Evolutionary conservation across 1,140 invertebrate species (phyloP).

Genomic region (Hyphantria cunea): DNA sequence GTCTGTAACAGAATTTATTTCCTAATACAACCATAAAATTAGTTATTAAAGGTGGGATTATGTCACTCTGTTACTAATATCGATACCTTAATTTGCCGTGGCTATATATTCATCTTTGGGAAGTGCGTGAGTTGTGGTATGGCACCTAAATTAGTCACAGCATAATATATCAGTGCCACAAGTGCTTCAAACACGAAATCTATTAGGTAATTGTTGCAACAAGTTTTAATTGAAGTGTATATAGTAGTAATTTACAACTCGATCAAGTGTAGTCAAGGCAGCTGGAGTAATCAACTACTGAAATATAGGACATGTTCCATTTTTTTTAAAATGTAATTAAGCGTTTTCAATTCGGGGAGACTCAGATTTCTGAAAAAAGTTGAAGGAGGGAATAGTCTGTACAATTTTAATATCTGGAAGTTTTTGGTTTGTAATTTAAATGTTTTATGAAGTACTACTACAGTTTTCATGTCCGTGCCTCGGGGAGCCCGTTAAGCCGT

Average conservation of each 20-base stretch:
- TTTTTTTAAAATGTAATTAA: too few species aligned
- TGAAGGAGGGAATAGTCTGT: too few species aligned
- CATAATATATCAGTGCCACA: background rate
- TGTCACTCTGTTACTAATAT: slow-evolving; percentile 16
- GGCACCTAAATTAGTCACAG: slow-evolving; percentile 1
- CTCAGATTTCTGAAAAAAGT: too few species aligned
- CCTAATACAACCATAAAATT: slow-evolving; percentile 12
- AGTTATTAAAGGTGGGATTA: slow-evolving; percentile 15
- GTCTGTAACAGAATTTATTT: slow-evolving; percentile 8
- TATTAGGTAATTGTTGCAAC: slow-evolving; percentile 11
- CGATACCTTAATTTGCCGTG: slow-evolving; percentile 2
- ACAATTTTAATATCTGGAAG: too few species aligned
- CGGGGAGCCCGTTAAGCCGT: too few species aligned
- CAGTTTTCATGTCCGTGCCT: too few species aligned
- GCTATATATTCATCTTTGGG: background rate
- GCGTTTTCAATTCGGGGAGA: too few species aligned
- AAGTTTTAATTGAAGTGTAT: background rate
- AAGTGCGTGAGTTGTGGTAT: background rate
- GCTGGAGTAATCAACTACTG: too few species aligned
- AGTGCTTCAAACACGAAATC: background rate
- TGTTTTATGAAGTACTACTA: too few species aligned
- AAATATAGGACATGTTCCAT: too few species aligned
- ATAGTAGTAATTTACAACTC: background rate
- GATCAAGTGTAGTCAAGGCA: too few species aligned
- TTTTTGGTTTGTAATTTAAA: too few species aligned